These are phyloP conservation scores for Laspeyria flexula DNA, from an alignment of 2,888 invertebrate genomes.

Conservation along the genomic window DNA sequence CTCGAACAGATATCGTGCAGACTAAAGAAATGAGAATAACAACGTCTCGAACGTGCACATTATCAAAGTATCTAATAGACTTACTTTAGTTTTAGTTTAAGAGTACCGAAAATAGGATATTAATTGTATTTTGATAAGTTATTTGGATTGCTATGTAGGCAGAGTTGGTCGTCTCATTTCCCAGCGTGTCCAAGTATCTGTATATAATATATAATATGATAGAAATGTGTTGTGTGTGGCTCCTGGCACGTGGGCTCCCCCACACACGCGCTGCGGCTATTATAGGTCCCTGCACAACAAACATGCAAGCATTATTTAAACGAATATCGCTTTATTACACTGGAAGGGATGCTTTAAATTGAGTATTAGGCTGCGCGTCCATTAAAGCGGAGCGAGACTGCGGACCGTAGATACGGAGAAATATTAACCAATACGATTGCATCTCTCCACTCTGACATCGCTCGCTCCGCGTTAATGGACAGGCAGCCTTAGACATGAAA, in stretches of 20 bases:
- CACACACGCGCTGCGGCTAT: constrained; percentile 16
- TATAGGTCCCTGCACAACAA: constrained; percentile 40
- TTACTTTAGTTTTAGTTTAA: constrained; percentile 1
- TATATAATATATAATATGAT: background rate
- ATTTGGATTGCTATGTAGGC: constrained; percentile 6
- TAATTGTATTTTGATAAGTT: constrained; percentile 3
- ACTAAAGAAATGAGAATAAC: constrained; percentile 29
- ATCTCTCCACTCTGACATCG: no score
- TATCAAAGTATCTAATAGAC: constrained; percentile 17
- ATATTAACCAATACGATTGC: no score
- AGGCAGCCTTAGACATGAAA: no score
- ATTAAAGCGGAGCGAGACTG: no score
- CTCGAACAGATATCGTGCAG: constrained; percentile 27
- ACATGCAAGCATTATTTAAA: background rate
- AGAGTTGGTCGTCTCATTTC: constrained; percentile 19
- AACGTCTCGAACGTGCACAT: constrained; percentile 17
- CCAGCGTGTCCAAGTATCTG: constrained; percentile 13
- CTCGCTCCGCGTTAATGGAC: no score
- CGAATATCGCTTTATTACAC: background rate
- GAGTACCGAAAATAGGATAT: constrained; percentile 14
- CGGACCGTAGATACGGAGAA: no score
- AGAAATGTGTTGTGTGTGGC: constrained; percentile 4
- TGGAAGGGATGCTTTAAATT: background rate
- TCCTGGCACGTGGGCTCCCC: background rate
- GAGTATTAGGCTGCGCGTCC: no score